Evolutionary conservation across 2,888 invertebrate species (phyloP), one percentile per base, ranked within the genome.

Genomic region (Erebia epiphron): DNA sequence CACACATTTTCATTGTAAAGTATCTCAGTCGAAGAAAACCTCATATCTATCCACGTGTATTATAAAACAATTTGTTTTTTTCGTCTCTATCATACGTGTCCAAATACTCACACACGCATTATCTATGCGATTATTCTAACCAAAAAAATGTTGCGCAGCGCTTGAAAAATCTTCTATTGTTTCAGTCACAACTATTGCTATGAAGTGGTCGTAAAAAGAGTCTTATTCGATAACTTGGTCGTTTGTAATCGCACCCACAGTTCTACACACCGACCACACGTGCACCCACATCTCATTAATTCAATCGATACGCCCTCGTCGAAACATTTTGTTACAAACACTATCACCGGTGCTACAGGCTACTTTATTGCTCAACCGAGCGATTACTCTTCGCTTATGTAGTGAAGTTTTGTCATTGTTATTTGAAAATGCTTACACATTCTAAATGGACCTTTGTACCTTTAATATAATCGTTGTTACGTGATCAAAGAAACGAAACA

Each of bases 221-320:
- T 81, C 84, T 83, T 86, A 81, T 81, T 86, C 82, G 85, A 86
- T 86, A 89, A 86, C 79, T 75, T 76, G 81, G 79, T 81, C 84
- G 84, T 90, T 89, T 86, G 83, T 82, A 87, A 85, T 81, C 84
- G 78, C 79, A 83, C 83, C 79, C 80, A 82, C 85, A 79, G 85
- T 86, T 85, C 86, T 75, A 79, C 83, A 85, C 85, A 82, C 85
- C 84, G 92, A 90, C 92, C 92, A 89, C 92, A 91, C 92, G 88
- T 86, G 88, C 81, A 86, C 87, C 87, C 87, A 85, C 89, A 92
- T 92, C 89, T 86, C 88, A 92, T 93, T 93, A 92, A 93, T 91
- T 92, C 92, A 87, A 88, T 88, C 86, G 89, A 90, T 90, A 89
- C 87, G 86, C 86, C 88, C 84, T 88, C 86, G 86, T 85, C 85